Base-by-base conservation (phyloP, 1,140 invertebrate species). In the Oryctes rhinoceros region DNA sequence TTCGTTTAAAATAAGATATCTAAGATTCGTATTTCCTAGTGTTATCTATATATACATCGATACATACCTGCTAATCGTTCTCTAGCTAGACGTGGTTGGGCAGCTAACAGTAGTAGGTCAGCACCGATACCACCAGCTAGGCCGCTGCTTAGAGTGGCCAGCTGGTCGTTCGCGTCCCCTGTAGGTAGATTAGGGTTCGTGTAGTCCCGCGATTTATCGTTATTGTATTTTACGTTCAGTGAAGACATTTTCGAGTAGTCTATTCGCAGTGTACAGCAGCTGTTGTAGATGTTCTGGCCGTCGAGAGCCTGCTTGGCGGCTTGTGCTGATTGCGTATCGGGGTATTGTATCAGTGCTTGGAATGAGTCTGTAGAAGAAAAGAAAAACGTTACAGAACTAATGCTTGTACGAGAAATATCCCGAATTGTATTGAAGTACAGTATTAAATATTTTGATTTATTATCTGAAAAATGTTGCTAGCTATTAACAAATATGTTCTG, bases 201-300 rank as follows among this genome's bases (percentile, higher is more conserved):
- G 90, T 98, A 99, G 89, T 99, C 98, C 74, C 98, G 91, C 77
- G 96, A 98, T 89, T 99, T 99, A 90, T 99, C 98, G 89, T 99
- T 99, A 91, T 99, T 99, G 91, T 98, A 99, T 88, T 99, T 99
- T 48, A 99, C 98, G 89, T 99, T 99, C 81, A 99, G 91, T 81
- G 95, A 97, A 81, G 95, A 94, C 91, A 99, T 93, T 90, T 99
- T 99, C 83, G 97, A 98, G 91, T 98, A 99, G 89, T 99, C 98
- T 85, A 99, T 99, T 87, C 97, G 95, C 84, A 99, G 90, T n/a
- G 97, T 99, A 91, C 98, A 99, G 90, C 98, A 99, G 67, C 96
- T 97, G 89, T 98, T 99, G 92, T 99, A 99, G 85, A 99, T 98
- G 87, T 99, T 99, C 89, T 99, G 98, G 0, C 98, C 97, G 88